A percentile compares a stretch with the other conserved stretches of the same genome.
Evolutionary conservation across 2,797 vertebrate species (phyloP).

Genomic region (Bryconaethiops microstoma): DNA sequence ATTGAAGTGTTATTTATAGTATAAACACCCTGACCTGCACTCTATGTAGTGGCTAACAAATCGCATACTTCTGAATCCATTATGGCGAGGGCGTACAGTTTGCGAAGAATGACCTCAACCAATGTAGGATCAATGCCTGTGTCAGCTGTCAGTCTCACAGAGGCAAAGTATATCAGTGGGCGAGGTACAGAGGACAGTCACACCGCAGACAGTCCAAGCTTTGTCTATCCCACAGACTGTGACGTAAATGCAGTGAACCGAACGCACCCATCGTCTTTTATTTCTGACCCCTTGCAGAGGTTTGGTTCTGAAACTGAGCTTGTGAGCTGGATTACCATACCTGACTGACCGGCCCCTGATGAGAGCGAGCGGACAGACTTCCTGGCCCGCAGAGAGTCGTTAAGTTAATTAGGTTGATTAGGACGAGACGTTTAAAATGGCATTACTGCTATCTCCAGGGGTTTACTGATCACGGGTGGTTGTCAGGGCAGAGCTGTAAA

Average conservation of each 20-base stretch:
- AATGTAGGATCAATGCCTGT: not conserved
- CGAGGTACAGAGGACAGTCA: not conserved
- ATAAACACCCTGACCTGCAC: too few species aligned
- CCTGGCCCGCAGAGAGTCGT: constrained; percentile 46
- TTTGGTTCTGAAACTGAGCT: constrained; percentile 14
- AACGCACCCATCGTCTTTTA: constrained; percentile 10
- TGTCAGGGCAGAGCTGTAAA: constrained; percentile 4
- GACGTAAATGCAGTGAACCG: constrained; percentile 20
- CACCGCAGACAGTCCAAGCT: not conserved
- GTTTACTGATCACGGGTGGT: constrained; percentile 17
- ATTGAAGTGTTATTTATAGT: too few species aligned
- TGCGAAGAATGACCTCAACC: not conserved
- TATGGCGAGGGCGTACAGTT: not conserved
- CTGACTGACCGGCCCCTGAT: constrained; percentile 27
- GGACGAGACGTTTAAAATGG: constrained; percentile 44
- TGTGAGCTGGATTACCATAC: constrained; percentile 29
- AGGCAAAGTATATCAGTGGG: not conserved
- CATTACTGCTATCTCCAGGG: constrained; percentile 45
- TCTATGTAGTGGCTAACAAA: too few species aligned
- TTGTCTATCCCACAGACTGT: constrained; percentile 5
- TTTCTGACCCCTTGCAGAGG: constrained; percentile 12
- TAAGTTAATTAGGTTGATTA: constrained; percentile 56
- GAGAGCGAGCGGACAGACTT: constrained; percentile 39
- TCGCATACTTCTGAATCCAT: not conserved
- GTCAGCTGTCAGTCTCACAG: not conserved